Conservation (phyloP, 2,113 vertebrate species). For the Dinomys branickii region DNA sequence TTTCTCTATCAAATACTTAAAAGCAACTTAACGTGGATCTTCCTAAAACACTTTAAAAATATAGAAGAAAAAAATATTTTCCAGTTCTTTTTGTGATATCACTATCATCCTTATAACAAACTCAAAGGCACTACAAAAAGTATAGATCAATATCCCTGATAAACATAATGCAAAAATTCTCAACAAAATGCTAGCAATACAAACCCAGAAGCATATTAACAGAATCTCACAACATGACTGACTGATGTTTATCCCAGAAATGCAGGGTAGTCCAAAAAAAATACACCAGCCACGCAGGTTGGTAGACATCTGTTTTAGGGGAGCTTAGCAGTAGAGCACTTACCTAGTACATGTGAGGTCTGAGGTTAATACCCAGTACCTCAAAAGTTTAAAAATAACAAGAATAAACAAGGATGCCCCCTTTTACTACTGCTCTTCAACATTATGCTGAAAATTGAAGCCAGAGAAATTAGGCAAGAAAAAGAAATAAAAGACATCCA, state of each 20-base stretch:
- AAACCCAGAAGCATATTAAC: too few relatives aligned
- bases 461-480: neutral
- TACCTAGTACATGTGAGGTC: neutral
- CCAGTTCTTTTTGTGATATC: too few relatives aligned
- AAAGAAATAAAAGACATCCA: neutral
- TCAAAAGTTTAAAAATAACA: neutral
- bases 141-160: too few relatives aligned
- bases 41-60: too few relatives aligned
- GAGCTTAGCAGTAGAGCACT: neutral
- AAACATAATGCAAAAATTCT: too few relatives aligned
- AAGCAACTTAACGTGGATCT: too few relatives aligned
- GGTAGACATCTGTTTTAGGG: neutral
- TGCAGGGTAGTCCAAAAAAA: neutral
- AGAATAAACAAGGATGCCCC: neutral
- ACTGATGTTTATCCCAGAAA: neutral
- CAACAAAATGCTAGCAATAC: too few relatives aligned
- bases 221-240: neutral
- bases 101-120: too few relatives aligned
- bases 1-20: too few relatives aligned
- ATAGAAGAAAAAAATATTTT: too few relatives aligned
- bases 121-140: too few relatives aligned
- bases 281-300: neutral
- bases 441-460: neutral
- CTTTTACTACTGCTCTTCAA: neutral
- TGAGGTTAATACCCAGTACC: neutral